phyloP scores from a whole-genome alignment of 2,797 vertebrate species.

The Molossus alvarezi region DNA sequence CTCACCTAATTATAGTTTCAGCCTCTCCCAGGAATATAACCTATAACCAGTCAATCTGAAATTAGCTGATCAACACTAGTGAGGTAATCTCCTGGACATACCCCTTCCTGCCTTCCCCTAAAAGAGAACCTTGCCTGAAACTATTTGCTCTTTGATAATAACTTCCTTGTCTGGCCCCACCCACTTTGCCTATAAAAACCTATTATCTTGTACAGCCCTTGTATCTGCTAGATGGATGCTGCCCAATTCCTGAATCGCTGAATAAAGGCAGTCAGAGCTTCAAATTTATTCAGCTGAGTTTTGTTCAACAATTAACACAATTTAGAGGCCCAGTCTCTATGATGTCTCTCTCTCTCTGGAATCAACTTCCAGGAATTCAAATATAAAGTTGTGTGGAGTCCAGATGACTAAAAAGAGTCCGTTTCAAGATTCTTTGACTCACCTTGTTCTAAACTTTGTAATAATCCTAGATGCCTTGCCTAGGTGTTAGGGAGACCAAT shows the following conservation, averaged over 20 bases:
- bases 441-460: not conserved
- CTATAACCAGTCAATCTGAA: not conserved
- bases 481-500: not conserved
- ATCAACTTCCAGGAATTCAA: constrained; percentile 66
- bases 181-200: not conserved
- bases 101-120: not conserved
- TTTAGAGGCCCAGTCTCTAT: constrained; percentile 9
- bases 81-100: not conserved
- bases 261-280: not conserved
- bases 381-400: not conserved
- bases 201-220: no score
- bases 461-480: not conserved
- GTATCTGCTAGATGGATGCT: not conserved
- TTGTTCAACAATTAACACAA: constrained; percentile 34
- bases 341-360: not conserved
- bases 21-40: not conserved
- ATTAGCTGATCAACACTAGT: not conserved
- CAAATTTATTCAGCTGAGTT: not conserved
- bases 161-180: not conserved
- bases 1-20: not conserved
- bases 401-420: not conserved
- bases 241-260: not conserved
- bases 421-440: constrained; percentile 38
- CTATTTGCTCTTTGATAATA: not conserved
- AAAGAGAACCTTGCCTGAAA: not conserved